Percentiles rank a stretch among this genome's conserved stretches.
These are phyloP conservation scores for Solenopsis fugax DNA, from an alignment of 1,140 invertebrate genomes.

Conservation along the genomic window DNA sequence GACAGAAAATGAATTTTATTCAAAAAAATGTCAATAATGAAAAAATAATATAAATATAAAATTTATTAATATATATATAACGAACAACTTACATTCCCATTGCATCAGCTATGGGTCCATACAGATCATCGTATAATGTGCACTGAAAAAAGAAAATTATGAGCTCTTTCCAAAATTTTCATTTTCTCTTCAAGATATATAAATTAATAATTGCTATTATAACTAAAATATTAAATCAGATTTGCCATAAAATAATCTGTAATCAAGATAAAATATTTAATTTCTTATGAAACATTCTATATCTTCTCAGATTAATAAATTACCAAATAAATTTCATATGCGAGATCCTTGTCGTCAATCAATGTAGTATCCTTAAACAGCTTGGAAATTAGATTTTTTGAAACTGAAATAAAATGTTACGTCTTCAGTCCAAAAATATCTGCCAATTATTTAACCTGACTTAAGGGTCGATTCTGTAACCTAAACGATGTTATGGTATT, in stretches of 20 bases:
- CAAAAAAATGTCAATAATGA: background rate
- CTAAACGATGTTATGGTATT: too few relatives aligned
- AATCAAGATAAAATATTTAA: constrained; percentile 82
- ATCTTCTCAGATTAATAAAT: constrained; percentile 68
- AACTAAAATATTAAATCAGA: background rate
- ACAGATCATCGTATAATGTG: constrained; percentile 83
- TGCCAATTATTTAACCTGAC: background rate
- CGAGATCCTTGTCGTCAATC: constrained; percentile 91
- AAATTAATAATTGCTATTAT: constrained; percentile 2
- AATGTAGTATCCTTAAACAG: constrained; percentile 91
- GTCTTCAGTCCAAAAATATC: constrained; percentile 19
- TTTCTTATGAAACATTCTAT: constrained; percentile 18
- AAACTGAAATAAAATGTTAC: constrained; percentile 69
- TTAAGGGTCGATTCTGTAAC: too few relatives aligned
- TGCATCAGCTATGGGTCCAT: constrained; percentile 92
- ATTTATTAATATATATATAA: constrained; percentile 49
- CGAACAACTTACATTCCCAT: constrained; percentile 89
- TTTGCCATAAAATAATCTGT: constrained; percentile 13
- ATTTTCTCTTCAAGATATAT: background rate
- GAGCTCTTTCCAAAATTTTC: background rate
- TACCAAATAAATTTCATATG: constrained; percentile 93
- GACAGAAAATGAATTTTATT: background rate
- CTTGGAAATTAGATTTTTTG: constrained; percentile 86
- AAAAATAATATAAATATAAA: background rate
- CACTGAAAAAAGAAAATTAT: constrained; percentile 73